A percentile compares a stretch with the other conserved stretches of the same genome.
Conservation (phyloP, 92 coral and sea anemone species). For the Paragorgia papillata region DNA sequence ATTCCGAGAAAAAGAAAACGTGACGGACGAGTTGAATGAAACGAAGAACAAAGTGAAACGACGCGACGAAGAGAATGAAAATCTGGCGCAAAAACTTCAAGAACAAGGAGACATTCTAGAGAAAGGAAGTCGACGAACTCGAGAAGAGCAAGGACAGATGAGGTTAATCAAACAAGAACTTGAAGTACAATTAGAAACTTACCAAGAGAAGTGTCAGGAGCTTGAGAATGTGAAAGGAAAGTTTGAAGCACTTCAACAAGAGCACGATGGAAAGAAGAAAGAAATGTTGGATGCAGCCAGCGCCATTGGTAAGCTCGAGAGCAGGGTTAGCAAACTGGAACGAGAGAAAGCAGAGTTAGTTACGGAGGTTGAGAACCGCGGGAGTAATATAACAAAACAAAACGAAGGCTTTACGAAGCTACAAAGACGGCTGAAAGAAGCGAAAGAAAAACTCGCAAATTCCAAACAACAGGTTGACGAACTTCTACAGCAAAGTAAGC, state of each 20-base stretch:
- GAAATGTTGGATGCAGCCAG: neutral
- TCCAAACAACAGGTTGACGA: conserved; percentile 11
- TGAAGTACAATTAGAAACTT: conserved; percentile 9
- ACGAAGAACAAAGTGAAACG: conserved; percentile 19
- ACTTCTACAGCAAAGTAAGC: neutral
- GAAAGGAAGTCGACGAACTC: conserved; percentile 4
- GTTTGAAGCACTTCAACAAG: neutral
- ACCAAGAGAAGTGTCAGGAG: conserved; percentile 13
- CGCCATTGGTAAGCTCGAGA: neutral
- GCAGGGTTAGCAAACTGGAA: conserved; percentile 18
- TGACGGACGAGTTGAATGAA: conserved; percentile 13
- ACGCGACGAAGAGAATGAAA: conserved; percentile 14
- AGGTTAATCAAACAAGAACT: conserved; percentile 18
- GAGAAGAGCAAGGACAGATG: conserved; percentile 28
- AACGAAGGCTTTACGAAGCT: conserved; percentile 11
- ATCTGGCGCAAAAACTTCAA: neutral
- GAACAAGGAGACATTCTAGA: conserved; percentile 33
- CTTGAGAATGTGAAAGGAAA: conserved; percentile 8
- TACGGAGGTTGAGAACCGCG: conserved; percentile 15
- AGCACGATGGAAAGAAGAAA: conserved; percentile 16
- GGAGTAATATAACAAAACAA: conserved; percentile 1
- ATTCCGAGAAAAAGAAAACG: conserved; percentile 9
- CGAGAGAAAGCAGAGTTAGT: conserved; percentile 24
- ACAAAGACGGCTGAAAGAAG: conserved; percentile 24
- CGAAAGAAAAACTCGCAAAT: neutral